Evolutionary conservation across 1,140 invertebrate genomes (phyloP).

Genomic region (Drosophila pseudoobscura): DNA sequence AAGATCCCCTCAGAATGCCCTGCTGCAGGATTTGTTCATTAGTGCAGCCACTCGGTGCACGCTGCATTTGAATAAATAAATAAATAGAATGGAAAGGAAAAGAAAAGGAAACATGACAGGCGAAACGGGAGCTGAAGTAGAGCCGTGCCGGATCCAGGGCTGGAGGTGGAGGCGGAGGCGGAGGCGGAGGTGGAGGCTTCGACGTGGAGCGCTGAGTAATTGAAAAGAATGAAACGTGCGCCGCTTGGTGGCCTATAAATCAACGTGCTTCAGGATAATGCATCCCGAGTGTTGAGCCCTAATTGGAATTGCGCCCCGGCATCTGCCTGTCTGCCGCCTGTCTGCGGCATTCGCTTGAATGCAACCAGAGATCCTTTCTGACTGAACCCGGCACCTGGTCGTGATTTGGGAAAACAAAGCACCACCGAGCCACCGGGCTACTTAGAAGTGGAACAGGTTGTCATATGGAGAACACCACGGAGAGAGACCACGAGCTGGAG

Average conservation of each 20-base stretch:
- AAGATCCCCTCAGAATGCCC: conserved; percentile 2
- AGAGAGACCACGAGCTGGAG: background rate
- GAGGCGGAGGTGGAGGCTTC: background rate
- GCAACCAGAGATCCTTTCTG: conserved; percentile 63
- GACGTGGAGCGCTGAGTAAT: conserved; percentile 52
- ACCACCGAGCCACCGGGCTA: conserved; percentile 17
- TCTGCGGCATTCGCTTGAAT: conserved; percentile 62
- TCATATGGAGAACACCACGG: conserved; percentile 16
- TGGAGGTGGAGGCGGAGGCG: conserved; percentile 16
- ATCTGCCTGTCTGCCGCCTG: conserved; percentile 42
- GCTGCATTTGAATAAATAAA: conserved; percentile 75
- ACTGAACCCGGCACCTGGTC: conserved; percentile 47
- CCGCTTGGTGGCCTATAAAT: conserved; percentile 60
- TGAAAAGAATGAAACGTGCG: conserved; percentile 55
- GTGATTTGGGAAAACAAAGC: conserved; percentile 51
- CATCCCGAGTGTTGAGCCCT: conserved; percentile 65
- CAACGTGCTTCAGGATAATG: conserved; percentile 68
- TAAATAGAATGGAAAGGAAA: conserved; percentile 45
- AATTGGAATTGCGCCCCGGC: conserved; percentile 66
- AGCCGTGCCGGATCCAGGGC: no score
- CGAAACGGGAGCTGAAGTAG: conserved; percentile 53
- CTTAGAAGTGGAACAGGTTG: conserved; percentile 63
- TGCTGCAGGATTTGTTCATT: conserved; percentile 61
- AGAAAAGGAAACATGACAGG: conserved; percentile 40
- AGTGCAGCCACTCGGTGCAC: conserved; percentile 53